Base-by-base conservation (phyloP, 2,113 vertebrate species). In the Heterocephalus glaber region DNA sequence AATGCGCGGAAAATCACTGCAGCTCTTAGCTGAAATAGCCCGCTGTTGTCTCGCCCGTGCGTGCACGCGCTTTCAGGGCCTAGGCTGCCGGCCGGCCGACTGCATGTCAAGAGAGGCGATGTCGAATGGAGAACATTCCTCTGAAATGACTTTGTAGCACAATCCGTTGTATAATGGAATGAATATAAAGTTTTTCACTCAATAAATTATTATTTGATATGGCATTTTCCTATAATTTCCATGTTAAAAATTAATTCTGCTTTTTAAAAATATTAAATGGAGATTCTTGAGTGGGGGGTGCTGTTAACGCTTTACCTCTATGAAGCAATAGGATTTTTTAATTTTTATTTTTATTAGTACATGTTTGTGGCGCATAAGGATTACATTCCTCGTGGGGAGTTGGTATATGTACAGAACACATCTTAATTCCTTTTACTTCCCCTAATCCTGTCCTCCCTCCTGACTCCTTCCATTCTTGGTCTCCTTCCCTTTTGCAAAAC, bases 31-130 rank as follows among this genome's bases (percentile, higher is more conserved):
- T 85, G 92, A 95, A 97, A 94, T 96, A 44, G 92, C 89, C 93
- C 97, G 19, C 92, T 58, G 72, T 87, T 79, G 72, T 92, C 96
- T 96, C 97, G 85, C 94, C 94, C 97, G n/a, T n/a, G n/a, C 96
- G 65, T 97, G 98, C 98, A 98, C 97, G 97, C 16, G 3, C 95
- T 97, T 97, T 96, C 80, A 90, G 60, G 52, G 68, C 77, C 74
- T 74, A 85, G 56, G 38, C 68, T 91, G 28, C 63, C 61, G 82
- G 28, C 63, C 61, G 82, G 97, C 44, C 97, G 97, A 97, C 86
- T 96, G 98, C 98, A 98, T 98, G 98, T 97, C 86, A 3, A 58
- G 96, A 98, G 33, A 54, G 84, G n/a, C 80, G 19, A 88, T 94
- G 97, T 97, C 94, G 70, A 98, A 97, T 96, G 89, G 86, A 93